These are phyloP conservation scores for Cheilosia soror DNA, from an alignment of 2,888 invertebrate genomes.

Conservation along the genomic window DNA sequence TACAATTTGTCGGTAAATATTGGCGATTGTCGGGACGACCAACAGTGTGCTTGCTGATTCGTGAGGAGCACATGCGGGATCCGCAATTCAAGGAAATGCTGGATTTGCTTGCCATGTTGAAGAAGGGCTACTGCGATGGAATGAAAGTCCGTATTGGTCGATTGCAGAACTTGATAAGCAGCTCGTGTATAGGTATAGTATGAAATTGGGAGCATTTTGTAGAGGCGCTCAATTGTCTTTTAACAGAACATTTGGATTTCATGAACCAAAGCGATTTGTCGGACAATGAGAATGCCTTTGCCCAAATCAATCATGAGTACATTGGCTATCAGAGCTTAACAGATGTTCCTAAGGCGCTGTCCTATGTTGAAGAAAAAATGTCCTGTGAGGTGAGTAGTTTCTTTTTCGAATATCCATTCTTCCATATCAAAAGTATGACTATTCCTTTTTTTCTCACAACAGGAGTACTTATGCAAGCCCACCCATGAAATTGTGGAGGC, in stretches of 20 bases:
- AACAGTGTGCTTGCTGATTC: constrained; percentile 96
- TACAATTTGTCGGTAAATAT: constrained; percentile 98
- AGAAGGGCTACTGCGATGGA: constrained; percentile 98
- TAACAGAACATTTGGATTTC: constrained; percentile 97
- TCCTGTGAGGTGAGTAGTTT: constrained; percentile 83
- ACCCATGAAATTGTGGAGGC: constrained; percentile 90
- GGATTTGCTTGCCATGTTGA: constrained; percentile 97
- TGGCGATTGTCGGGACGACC: constrained; percentile 99
- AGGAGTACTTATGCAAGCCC: constrained; percentile 87
- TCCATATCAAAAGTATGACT: constrained; percentile 7
- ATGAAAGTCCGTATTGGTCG: constrained; percentile 97
- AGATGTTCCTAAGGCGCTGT: constrained; percentile 93
- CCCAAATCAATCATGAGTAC: constrained; percentile 95
- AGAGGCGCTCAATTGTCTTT: background rate
- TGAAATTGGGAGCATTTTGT: background rate
- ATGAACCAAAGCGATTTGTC: constrained; percentile 92
- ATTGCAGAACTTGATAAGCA: constrained; percentile 97
- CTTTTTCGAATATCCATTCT: too few relatives aligned
- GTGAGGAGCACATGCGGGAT: constrained; percentile 98
- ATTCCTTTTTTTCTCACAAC: constrained; percentile 34
- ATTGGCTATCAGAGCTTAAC: constrained; percentile 98
- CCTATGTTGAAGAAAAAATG: constrained; percentile 88
- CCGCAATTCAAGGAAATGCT: constrained; percentile 98
- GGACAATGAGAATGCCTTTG: constrained; percentile 92
- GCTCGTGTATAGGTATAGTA: constrained; percentile 93